Base-by-base conservation (phyloP, 2,797 vertebrate genomes). In the Muraenolepis orangiensis region DNA sequence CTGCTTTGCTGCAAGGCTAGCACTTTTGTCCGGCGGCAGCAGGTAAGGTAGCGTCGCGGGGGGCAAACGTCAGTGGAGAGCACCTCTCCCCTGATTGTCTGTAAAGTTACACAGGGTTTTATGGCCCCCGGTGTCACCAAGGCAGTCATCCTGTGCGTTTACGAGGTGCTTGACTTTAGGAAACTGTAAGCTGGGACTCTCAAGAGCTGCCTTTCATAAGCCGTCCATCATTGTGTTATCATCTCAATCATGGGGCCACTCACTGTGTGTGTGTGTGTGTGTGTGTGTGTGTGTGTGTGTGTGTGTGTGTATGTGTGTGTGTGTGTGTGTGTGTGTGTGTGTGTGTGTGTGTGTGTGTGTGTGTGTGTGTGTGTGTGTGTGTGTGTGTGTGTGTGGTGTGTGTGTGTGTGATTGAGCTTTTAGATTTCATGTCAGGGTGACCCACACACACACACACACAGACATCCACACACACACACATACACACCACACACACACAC, bases 131-230 rank as follows among this genome's bases (percentile, higher is more conserved):
- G n/a, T 57, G 23, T 57, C 23, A 57, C 51, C 51, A 57, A 57
- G 67, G 77, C 72, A 81, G 75, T 71, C 79, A 81, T 82, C 51
- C 36, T 40, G 29, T n/a, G 51, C 66, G 69, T 79, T 74, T 75
- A 64, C 76, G 70, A 76, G 51, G 18, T 40, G 70, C 3, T 6
- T 80, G 87, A 84, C 76, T 82, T 83, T 78, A 61, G 72, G 75
- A 74, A 80, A 79, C 78, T 76, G 71, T 69, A 23, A 57, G 51
- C 20, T 18, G 6, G 51, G 20, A 57, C 51, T 57, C 51, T 57
- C 5, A 6, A 57, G 51, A n/a, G 51, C 51, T 23, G 51, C 23
- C 51, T n/a, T 10, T 57, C 51, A 46, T 57, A n/a, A 57, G 20
- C 20, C 51, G 23, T 57, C n/a, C 51, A 57, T 57, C 51, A 57